phyloP scores from a whole-genome alignment of 1,140 invertebrate genomes.

The Drosophila mojavensis region DNA sequence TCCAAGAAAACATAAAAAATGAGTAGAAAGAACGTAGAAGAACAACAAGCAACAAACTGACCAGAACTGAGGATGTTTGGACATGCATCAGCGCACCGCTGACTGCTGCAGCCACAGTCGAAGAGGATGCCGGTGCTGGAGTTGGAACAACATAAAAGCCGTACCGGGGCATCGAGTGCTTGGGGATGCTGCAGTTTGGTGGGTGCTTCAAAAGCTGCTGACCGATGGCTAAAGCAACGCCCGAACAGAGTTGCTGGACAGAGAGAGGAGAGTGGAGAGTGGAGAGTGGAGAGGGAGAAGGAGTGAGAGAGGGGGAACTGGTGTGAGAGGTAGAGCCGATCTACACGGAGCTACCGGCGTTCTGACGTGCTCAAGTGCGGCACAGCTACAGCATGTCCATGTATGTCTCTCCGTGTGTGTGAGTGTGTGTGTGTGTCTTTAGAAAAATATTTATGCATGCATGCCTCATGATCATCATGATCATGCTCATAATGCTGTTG shows the following conservation, averaged over 20 bases:
- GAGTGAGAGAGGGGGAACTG: background rate
- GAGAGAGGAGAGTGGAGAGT: background rate
- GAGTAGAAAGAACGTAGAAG: slow-evolving; percentile 40
- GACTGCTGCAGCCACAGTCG: background rate
- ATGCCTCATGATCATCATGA: slow-evolving; percentile 37
- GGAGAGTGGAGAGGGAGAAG: background rate
- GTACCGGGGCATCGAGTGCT: slow-evolving; percentile 48
- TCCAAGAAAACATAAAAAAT: slow-evolving; percentile 78
- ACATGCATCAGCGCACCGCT: slow-evolving; percentile 69
- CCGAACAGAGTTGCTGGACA: background rate
- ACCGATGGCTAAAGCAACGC: slow-evolving; percentile 34
- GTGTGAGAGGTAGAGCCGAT: background rate
- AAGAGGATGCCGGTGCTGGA: background rate
- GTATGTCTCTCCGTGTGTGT: background rate
- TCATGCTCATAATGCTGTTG: slow-evolving; percentile 28
- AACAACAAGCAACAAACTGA: slow-evolving; percentile 67
- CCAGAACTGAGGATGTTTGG: slow-evolving; percentile 82
- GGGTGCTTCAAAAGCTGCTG: slow-evolving; percentile 74
- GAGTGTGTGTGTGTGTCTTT: slow-evolving; percentile 20
- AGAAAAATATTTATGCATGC: slow-evolving; percentile 77
- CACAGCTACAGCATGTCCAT: slow-evolving; percentile 32
- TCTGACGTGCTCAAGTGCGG: slow-evolving; percentile 67
- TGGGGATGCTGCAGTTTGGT: slow-evolving; percentile 53
- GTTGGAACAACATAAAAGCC: slow-evolving; percentile 51
- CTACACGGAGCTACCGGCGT: slow-evolving; percentile 57